Evolutionary conservation across 2,888 invertebrate species (phyloP).

Genomic region (Melolontha melolontha): DNA sequence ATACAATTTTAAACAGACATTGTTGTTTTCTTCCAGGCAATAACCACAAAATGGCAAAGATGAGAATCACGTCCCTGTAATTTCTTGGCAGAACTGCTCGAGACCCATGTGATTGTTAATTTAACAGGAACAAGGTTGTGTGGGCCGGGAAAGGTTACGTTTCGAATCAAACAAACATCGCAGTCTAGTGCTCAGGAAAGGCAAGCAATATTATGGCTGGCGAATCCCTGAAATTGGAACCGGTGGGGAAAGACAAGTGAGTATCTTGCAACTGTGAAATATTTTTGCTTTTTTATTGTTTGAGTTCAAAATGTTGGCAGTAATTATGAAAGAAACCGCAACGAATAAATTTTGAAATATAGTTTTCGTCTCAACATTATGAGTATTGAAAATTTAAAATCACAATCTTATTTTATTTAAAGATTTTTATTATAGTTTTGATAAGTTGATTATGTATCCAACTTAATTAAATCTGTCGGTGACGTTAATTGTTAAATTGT

Average conservation of each 20-base stretch:
- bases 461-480: too few relatives aligned
- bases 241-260: slow-evolving; percentile 50
- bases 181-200: slow-evolving; percentile 12
- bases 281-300: too few relatives aligned
- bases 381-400: too few relatives aligned
- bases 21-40: slow-evolving; percentile 39
- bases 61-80: slow-evolving; percentile 42
- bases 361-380: too few relatives aligned
- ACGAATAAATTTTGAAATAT: too few relatives aligned
- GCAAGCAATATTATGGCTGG: slow-evolving; percentile 46
- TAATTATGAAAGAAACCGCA: too few relatives aligned
- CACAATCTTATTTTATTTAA: too few relatives aligned
- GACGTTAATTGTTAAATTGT: too few relatives aligned
- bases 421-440: too few relatives aligned
- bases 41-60: slow-evolving; percentile 37
- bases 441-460: too few relatives aligned
- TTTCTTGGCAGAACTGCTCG: slow-evolving; percentile 42
- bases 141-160: slow-evolving; percentile 42
- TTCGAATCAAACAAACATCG: slow-evolving; percentile 10
- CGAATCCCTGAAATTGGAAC: slow-evolving; percentile 49
- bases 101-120: slow-evolving; percentile 42
- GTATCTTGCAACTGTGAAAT: slow-evolving; percentile 19
- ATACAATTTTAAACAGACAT: background rate
- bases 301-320: too few relatives aligned
- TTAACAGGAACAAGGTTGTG: slow-evolving; percentile 37